These are phyloP conservation scores for Venusia cambrica DNA, from an alignment of 2,888 invertebrate genomes.

Conservation along the genomic window DNA sequence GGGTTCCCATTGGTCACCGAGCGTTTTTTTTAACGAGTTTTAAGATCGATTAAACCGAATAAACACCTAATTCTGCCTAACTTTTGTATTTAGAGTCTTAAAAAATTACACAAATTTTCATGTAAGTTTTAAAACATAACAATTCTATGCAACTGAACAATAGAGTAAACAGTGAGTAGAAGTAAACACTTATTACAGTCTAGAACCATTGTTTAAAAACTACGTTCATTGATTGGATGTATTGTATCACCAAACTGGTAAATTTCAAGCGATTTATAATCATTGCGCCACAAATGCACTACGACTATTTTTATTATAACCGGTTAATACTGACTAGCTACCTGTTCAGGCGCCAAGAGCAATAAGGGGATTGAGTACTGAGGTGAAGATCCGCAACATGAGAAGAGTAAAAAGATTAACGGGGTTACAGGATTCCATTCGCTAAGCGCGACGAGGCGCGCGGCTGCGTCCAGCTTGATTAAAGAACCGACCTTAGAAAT, in stretches of 20 bases:
- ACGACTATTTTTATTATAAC: slow-evolving; percentile 38
- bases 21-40: slow-evolving; percentile 35
- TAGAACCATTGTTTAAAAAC: slow-evolving; percentile 8
- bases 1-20: slow-evolving; percentile 37
- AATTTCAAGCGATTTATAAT: slow-evolving; percentile 15
- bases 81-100: too few species aligned
- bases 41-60: slow-evolving; percentile 21
- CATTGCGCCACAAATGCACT: slow-evolving; percentile 24
- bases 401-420: slow-evolving; percentile 65
- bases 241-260: slow-evolving; percentile 3
- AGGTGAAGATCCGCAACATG: slow-evolving; percentile 58
- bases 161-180: too few species aligned
- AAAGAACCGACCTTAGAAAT: slow-evolving; percentile 11
- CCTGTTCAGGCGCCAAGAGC: slow-evolving; percentile 34
- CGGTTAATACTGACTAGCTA: slow-evolving; percentile 39
- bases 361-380: slow-evolving; percentile 45
- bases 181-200: too few species aligned
- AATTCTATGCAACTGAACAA: too few species aligned
- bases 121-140: too few species aligned
- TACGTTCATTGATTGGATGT: neutral
- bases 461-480: slow-evolving; percentile 10
- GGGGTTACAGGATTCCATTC: slow-evolving; percentile 61
- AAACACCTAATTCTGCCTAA: too few species aligned
- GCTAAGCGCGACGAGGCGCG: slow-evolving; percentile 28
- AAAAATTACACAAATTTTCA: too few species aligned